Evolutionary conservation across 2,113 vertebrate genomes (phyloP).

Genomic region (Rhea americana): DNA sequence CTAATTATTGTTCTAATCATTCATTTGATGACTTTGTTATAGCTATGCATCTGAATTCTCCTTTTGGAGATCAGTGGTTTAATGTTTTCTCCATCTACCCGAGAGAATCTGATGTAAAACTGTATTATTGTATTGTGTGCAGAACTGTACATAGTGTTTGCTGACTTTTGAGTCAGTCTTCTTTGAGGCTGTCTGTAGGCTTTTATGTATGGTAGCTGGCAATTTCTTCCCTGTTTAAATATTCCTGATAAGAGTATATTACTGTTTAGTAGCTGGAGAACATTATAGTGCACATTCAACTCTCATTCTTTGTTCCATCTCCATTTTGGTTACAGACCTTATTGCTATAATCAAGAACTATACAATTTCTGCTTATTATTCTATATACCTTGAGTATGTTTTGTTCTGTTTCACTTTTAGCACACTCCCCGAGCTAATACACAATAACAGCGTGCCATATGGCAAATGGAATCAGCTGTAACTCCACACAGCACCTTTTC

Average conservation of each 20-base stretch:
- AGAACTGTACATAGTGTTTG: not conserved
- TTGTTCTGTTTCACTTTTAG: constrained; percentile 35
- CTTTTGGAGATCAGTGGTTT: constrained; percentile 27
- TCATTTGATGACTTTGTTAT: constrained; percentile 3
- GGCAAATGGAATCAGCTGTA: constrained; percentile 58
- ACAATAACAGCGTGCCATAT: constrained; percentile 52
- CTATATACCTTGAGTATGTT: constrained; percentile 25
- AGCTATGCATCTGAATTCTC: not conserved
- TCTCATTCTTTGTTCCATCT: not conserved
- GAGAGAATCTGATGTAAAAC: constrained; percentile 14
- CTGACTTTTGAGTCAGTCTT: not conserved
- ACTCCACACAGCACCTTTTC: not conserved
- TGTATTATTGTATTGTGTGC: not conserved
- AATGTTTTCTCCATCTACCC: not conserved
- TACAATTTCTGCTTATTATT: constrained; percentile 46
- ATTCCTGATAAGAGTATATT: constrained; percentile 14
- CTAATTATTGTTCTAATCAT: not conserved
- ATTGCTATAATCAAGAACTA: constrained; percentile 61
- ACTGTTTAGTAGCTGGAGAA: constrained; percentile 11
- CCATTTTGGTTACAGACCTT: constrained; percentile 17
- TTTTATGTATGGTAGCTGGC: not conserved
- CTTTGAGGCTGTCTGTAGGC: not conserved
- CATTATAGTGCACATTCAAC: not conserved
- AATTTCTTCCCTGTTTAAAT: constrained; percentile 32
- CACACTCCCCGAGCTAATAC: constrained; percentile 40